These are phyloP conservation scores for Calameuta idolon DNA, from an alignment of 2,888 invertebrate genomes.

Conservation along the genomic window DNA sequence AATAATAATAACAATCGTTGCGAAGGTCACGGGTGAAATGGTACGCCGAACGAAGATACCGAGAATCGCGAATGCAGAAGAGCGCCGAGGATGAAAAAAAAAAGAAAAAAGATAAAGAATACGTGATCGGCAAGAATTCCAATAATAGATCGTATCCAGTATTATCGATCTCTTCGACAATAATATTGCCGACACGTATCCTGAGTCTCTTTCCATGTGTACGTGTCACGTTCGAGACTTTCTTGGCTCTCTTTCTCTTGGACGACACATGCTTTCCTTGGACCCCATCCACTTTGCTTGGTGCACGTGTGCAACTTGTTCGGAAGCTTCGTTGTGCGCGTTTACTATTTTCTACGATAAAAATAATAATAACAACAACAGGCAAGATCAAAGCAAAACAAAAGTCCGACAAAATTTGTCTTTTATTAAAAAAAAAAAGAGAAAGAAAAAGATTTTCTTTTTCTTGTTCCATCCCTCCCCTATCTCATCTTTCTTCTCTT, in stretches of 20 bases:
- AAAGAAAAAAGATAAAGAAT: background rate
- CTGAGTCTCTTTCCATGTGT: background rate
- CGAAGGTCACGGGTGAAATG: background rate
- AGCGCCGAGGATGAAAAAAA: background rate
- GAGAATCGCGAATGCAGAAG: background rate
- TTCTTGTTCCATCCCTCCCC: background rate
- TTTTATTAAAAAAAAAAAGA: conserved; percentile 7
- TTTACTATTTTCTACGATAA: background rate
- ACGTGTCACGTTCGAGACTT: background rate
- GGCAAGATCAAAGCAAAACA: background rate
- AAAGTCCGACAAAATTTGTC: background rate
- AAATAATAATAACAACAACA: background rate
- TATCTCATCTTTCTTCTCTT: background rate
- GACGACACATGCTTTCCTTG: background rate
- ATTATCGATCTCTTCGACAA: background rate
- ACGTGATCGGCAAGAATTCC: background rate
- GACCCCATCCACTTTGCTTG: background rate
- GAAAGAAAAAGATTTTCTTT: conserved; percentile 20
- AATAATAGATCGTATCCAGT: background rate
- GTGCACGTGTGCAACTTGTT: background rate
- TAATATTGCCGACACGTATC: background rate
- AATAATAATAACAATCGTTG: background rate
- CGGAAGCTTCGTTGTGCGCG: background rate
- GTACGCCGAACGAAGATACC: background rate
- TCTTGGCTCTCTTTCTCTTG: background rate